Evolutionary conservation across 1,140 invertebrate genomes (phyloP).

Genomic region (Drosophila ercepeae): DNA sequence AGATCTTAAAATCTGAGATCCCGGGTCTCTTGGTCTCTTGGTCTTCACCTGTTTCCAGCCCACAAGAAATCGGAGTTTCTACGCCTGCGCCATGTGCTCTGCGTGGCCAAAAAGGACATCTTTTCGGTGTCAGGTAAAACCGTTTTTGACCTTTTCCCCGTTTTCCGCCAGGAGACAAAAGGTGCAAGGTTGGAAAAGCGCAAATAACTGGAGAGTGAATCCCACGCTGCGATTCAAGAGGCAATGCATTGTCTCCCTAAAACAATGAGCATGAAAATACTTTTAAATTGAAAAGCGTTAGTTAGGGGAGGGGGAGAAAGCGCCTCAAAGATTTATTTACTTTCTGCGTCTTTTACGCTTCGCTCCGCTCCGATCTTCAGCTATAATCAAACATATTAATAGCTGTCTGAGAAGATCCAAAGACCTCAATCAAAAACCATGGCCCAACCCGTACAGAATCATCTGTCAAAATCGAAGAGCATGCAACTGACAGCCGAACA

Average conservation of each 20-base stretch:
- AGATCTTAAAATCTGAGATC: slow-evolving; percentile 20
- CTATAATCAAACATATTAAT: slow-evolving; percentile 81
- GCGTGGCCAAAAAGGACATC: slow-evolving; percentile 47
- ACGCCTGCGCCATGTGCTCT: slow-evolving; percentile 50
- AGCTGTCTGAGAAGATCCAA: slow-evolving; percentile 46
- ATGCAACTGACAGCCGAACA: slow-evolving; percentile 69
- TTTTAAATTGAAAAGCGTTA: slow-evolving; percentile 73
- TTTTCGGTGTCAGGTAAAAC: slow-evolving; percentile 53
- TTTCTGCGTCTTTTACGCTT: not conserved
- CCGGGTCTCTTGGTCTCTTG: slow-evolving; percentile 2
- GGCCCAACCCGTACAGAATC: slow-evolving; percentile 53
- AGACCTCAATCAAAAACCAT: slow-evolving; percentile 65
- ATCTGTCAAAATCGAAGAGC: slow-evolving; percentile 80
- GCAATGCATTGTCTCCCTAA: slow-evolving; percentile 65
- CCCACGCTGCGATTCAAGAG: slow-evolving; percentile 71
- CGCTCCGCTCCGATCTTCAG: slow-evolving; percentile 51
- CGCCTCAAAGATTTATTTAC: slow-evolving; percentile 1
- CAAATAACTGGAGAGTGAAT: slow-evolving; percentile 46
- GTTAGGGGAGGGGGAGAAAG: slow-evolving; percentile 8
- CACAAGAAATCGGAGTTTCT: slow-evolving; percentile 58
- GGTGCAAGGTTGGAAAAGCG: slow-evolving; percentile 66
- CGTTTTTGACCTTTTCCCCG: slow-evolving; percentile 46
- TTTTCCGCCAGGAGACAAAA: slow-evolving; percentile 44
- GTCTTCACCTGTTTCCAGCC: slow-evolving; percentile 52
- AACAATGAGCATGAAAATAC: slow-evolving; percentile 64